Percentiles rank a stretch among this genome's conserved stretches.
phyloP scores from a whole-genome alignment of 1,140 invertebrate species.

The Trichonephila clavipes region DNA sequence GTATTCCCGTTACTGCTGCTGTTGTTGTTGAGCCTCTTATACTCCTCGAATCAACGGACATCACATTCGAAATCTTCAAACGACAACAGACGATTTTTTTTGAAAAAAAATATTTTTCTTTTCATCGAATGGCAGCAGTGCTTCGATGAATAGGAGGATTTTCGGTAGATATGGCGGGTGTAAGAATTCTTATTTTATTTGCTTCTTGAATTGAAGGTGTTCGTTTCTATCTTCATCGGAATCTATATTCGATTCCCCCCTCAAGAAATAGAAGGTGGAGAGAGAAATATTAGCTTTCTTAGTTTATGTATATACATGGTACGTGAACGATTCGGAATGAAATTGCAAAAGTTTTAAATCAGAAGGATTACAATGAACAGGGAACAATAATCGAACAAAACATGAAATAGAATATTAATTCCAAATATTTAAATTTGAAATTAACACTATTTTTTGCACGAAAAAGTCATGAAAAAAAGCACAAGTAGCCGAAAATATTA shows the following conservation, averaged over 20 bases:
- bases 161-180: background rate
- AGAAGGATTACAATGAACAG: too few species aligned
- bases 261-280: background rate
- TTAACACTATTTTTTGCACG: too few species aligned
- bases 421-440: too few species aligned
- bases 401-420: too few species aligned
- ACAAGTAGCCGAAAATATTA: too few species aligned
- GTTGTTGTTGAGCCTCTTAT: background rate
- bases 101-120: background rate
- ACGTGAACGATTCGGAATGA: too few species aligned
- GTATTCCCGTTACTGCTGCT: background rate
- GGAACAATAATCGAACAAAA: too few species aligned
- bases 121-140: background rate
- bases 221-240: background rate
- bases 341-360: too few species aligned
- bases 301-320: too few species aligned
- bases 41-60: background rate
- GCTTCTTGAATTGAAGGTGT: background rate
- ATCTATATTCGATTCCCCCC: background rate
- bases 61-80: background rate
- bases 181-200: background rate
- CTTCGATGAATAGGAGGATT: background rate
- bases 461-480: too few species aligned
- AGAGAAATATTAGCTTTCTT: too few species aligned
- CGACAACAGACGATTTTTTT: constrained; percentile 3